Evolutionary conservation across 2,113 vertebrate genomes (phyloP).

Genomic region (Phalacrocorax pelagicus): DNA sequence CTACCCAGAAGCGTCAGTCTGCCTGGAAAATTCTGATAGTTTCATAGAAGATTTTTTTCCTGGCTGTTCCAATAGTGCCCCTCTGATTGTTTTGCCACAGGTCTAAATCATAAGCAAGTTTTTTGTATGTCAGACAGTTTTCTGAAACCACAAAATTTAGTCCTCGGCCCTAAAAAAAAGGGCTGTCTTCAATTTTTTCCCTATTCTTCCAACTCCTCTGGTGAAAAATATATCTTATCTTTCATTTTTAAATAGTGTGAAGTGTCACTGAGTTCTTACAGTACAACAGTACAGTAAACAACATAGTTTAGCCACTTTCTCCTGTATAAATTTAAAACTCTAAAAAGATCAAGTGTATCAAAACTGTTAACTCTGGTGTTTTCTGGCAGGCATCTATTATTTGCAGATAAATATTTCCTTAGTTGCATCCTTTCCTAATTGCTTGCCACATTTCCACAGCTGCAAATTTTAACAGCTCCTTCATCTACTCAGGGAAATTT

Average conservation of each 20-base stretch:
- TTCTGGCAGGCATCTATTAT: background rate
- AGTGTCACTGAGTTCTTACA: background rate
- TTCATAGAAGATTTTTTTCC: constrained; percentile 3
- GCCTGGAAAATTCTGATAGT: constrained; percentile 25
- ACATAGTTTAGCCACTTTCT: background rate
- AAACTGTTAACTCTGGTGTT: background rate
- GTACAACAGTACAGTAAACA: too few species aligned
- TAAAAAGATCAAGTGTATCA: background rate
- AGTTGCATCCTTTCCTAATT: background rate
- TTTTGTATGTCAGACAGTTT: background rate
- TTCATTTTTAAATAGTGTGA: background rate
- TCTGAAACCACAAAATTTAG: background rate
- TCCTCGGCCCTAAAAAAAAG: background rate
- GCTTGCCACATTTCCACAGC: background rate
- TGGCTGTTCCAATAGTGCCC: background rate
- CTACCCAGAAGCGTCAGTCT: constrained; percentile 24
- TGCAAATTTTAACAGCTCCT: background rate
- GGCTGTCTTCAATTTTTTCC: background rate
- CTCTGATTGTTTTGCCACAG: constrained; percentile 6
- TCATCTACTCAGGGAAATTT: background rate
- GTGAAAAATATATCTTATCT: background rate
- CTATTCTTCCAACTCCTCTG: background rate
- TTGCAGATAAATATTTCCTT: background rate
- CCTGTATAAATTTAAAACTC: background rate
- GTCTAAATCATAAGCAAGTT: background rate